Base-by-base conservation (phyloP, 1,140 invertebrate species). In the Drosophila navojoa region DNA sequence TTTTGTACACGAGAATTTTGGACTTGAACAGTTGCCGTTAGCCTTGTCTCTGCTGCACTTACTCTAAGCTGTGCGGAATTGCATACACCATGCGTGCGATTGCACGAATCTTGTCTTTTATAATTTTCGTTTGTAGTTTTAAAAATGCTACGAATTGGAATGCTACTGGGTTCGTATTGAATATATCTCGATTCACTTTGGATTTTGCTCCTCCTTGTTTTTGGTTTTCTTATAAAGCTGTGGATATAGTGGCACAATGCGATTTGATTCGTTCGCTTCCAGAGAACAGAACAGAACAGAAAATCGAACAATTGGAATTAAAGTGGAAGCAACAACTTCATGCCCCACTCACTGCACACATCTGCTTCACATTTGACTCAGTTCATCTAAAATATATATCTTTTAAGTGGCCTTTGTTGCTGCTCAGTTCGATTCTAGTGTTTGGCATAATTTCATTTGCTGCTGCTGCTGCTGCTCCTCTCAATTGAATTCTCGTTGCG, bases 1-100 rank as follows among this genome's bases (percentile, higher is more conserved):
- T 91, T 90, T 91, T 91, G 69, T 91, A 91, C 67, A 91, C 78
- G 63, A 91, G 74, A 90, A 90, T 90, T 73, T 90, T 91, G 84
- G 53, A 64, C 40, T 47, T 29, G 15, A 16, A 29, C 50, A 40
- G 47, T 15, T 47, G 16, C 47, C 15, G 25, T 25, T 29, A n/a
- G 19, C 16, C 45, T n/a, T 53, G 42, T 55, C 53, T 11, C 57
- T 68, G 57, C 45, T 58, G 57, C 44, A 62, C 53, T 70, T 58
- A 62, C 22, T 70, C 53, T 58, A 42, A 62, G 60, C 59, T 72
- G 54, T 35, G 3, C 44, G 2, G 25, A 32, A 4, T 13, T 52
- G n/a, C 5, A 27, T 50, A 29, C 59, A 53, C 27, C 59, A 70
- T 71, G 68, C 71, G 82, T 89, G 76, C 73, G 64, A 82, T 62